Base-by-base conservation (phyloP, 30 jellyfish, hydroid and myxozoan species). In the Mastigias papua region DNA sequence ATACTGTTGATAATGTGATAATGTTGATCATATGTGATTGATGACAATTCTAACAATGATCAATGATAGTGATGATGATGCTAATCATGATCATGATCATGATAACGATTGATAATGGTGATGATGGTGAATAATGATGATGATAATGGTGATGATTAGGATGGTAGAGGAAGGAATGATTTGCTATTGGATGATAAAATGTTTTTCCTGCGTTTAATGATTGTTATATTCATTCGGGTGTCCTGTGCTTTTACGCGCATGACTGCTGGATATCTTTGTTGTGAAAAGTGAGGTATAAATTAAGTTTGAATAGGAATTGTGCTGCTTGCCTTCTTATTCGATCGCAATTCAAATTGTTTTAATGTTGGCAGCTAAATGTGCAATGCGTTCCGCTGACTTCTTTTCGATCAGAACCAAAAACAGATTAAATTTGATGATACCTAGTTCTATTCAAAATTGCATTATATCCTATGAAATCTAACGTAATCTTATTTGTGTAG, bases 321-420 rank as follows among this genome's bases (percentile, higher is more conserved):
- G 35, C 75, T 0, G 42, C 54, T 64, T 21, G 73, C 37, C 80
- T 22, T 64, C 90, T 0, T 48, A 63, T 79, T 60, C 71, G 90
- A 77, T 77, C 13, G 88, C 62, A 54, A 77, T 77, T 58, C 78
- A 57, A 54, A 51, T 77, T 30, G 73, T 67, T 57, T 60, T 60
- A 49, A 51, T 75, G 86, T 33, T 73, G 89, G 94, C 94, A 85
- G 94, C 83, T 85, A 72, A 85, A 61, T 85, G 83, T 42, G 88
- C 94, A 85, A 85, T 85, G 84, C 72, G 74, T 68, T 35, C 68
- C 81, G 73, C 74, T 62, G 73, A 64, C 49, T 73, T 61, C 76
- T 30, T 48, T 85, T 68, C 88, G 78, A 85, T 85, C 78, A 73
- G 33, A 48, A 17, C 73, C 79, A 83, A 83, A 57, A 51, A 21